These are phyloP conservation scores for Acleris literana DNA, from an alignment of 2,888 invertebrate genomes.

Conservation along the genomic window DNA sequence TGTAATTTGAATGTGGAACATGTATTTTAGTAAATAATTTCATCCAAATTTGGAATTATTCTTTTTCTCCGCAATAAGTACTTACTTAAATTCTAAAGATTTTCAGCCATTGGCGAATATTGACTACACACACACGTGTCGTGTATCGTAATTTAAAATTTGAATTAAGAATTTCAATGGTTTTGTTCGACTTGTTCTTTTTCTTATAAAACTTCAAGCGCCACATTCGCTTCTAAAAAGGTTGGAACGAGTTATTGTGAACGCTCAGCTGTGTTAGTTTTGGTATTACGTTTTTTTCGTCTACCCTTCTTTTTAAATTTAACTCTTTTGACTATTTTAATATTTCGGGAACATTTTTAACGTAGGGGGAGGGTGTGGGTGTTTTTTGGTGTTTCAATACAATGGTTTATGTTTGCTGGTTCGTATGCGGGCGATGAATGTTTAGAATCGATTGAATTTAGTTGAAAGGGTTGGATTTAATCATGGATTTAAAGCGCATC, in stretches of 20 bases:
- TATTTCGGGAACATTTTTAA: slow-evolving; percentile 78
- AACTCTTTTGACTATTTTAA: slow-evolving; percentile 83
- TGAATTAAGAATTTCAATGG: background rate
- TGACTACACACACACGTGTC: no score
- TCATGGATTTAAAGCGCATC: slow-evolving; percentile 36
- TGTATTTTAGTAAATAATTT: slow-evolving; percentile 9
- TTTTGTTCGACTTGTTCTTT: background rate
- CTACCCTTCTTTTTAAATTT: slow-evolving; percentile 79
- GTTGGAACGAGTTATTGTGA: slow-evolving; percentile 55
- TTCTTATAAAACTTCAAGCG: slow-evolving; percentile 36
- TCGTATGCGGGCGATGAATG: slow-evolving; percentile 65
- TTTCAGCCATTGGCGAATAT: no score
- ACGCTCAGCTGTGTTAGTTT: slow-evolving; percentile 80
- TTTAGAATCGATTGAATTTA: slow-evolving; percentile 46
- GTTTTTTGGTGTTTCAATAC: slow-evolving; percentile 58
- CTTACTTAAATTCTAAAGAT: no score
- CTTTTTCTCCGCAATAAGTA: no score
- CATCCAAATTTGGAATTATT: background rate
- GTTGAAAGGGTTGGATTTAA: slow-evolving; percentile 52
- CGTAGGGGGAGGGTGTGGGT: slow-evolving; percentile 72
- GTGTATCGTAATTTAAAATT: no score
- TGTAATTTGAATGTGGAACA: slow-evolving; percentile 53
- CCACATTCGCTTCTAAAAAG: slow-evolving; percentile 45
- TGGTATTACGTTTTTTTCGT: slow-evolving; percentile 68
- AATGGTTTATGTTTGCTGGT: slow-evolving; percentile 64